Conservation (phyloP, 2,113 vertebrate genomes). For the Nerophis lumbriciformis region DNA sequence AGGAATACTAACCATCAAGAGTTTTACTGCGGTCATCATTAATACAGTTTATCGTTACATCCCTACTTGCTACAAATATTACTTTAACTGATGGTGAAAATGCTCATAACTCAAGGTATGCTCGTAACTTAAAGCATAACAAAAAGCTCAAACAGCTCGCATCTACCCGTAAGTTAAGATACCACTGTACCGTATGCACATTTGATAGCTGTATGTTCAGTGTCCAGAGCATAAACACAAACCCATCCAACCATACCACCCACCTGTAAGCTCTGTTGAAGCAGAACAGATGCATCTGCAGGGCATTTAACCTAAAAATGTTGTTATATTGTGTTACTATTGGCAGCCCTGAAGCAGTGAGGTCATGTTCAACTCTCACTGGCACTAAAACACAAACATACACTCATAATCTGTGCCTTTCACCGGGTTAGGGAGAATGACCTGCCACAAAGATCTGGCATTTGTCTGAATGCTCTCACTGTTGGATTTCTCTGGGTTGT, state of each 20-base stretch:
- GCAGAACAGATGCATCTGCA: neutral
- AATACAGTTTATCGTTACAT: too few species aligned
- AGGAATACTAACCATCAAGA: too few species aligned
- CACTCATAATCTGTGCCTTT: neutral
- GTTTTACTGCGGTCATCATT: too few species aligned
- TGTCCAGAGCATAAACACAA: neutral
- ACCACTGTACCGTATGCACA: neutral
- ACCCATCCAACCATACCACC: neutral
- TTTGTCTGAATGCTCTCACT: constrained; percentile 4
- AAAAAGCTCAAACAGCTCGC: too few species aligned
- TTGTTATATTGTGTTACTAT: constrained; percentile 20
- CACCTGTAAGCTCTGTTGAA: constrained; percentile 10
- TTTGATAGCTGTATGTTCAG: neutral
- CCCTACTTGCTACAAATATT: too few species aligned
- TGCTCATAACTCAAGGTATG: too few species aligned
- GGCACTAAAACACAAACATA: neutral
- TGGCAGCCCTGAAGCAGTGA: constrained; percentile 2
- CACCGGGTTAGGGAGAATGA: neutral
- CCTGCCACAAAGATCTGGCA: neutral
- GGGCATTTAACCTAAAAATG: neutral
- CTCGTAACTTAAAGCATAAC: too few species aligned
- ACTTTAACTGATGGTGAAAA: too few species aligned
- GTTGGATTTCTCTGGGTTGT: neutral
- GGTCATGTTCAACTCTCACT: constrained; percentile 3
- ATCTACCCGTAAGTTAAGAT: too few species aligned